Evolutionary conservation across 2,113 vertebrate genomes (phyloP).

Genomic region (Pteruthius melanotis): DNA sequence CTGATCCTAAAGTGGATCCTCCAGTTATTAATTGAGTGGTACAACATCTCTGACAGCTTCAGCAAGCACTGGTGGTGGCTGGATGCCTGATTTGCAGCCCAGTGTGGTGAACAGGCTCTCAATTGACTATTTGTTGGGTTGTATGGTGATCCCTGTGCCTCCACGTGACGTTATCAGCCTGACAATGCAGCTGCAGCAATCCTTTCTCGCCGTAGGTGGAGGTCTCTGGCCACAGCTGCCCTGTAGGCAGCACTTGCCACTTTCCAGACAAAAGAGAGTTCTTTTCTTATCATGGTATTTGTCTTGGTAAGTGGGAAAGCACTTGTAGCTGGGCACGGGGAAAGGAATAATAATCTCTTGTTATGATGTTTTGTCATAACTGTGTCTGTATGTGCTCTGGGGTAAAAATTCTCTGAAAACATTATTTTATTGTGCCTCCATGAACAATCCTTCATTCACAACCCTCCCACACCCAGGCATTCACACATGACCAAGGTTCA

Average conservation of each 20-base stretch:
- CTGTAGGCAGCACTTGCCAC: background rate
- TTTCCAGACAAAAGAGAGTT: background rate
- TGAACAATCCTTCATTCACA: slow-evolving; percentile 1
- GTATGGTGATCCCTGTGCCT: background rate
- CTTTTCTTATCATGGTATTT: background rate
- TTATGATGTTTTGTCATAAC: background rate
- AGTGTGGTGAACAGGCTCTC: background rate
- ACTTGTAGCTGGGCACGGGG: background rate
- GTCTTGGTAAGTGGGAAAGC: background rate
- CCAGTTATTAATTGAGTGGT: background rate
- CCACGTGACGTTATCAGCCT: background rate
- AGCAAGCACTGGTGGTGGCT: background rate
- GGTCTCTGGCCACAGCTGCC: background rate
- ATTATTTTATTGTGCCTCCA: slow-evolving; percentile 15
- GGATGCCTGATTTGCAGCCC: background rate
- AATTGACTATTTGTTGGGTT: background rate
- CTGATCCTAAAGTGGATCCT: background rate
- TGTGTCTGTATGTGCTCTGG: background rate
- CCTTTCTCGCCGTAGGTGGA: background rate
- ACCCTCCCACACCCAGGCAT: background rate
- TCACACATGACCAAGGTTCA: background rate
- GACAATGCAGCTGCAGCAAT: background rate
- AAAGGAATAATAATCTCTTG: background rate
- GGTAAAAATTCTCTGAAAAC: background rate
- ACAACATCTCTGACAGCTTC: background rate